Evolutionary conservation across 2,888 invertebrate genomes (phyloP).

Genomic region (Entomobrya proxima): DNA sequence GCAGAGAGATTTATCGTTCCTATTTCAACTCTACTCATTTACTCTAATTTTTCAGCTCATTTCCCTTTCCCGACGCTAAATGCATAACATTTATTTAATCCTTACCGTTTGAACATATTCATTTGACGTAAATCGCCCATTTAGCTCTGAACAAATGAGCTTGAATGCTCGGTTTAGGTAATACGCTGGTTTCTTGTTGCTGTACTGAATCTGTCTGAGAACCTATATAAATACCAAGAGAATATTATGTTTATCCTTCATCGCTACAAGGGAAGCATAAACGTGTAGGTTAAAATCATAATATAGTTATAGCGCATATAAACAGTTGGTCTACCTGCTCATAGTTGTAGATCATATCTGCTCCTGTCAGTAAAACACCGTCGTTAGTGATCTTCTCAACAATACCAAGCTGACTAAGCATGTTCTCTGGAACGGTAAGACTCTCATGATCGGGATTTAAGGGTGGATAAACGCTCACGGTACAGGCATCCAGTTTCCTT

Average conservation of each 20-base stretch:
- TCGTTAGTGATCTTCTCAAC: slow-evolving; percentile 93
- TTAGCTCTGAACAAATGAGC: slow-evolving; percentile 94
- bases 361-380: slow-evolving; percentile 88
- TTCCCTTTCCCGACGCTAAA: slow-evolving; percentile 45
- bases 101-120: slow-evolving; percentile 94
- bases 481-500: slow-evolving; percentile 93
- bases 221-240: slow-evolving; percentile 77
- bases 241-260: neutral
- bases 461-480: slow-evolving; percentile 94
- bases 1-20: slow-evolving; percentile 53
- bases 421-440: slow-evolving; percentile 86
- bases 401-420: slow-evolving; percentile 86
- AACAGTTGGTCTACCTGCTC: slow-evolving; percentile 82
- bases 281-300: neutral
- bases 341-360: slow-evolving; percentile 87
- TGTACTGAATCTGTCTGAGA: slow-evolving; percentile 90
- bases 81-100: slow-evolving; percentile 69
- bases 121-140: slow-evolving; percentile 95
- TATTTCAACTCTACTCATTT: slow-evolving; percentile 56
- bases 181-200: slow-evolving; percentile 96
- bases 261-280: neutral
- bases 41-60: slow-evolving; percentile 61
- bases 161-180: slow-evolving; percentile 97
- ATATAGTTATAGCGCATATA: neutral
- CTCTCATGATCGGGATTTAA: slow-evolving; percentile 94